phyloP scores from a whole-genome alignment of 2,797 vertebrate genomes.

The Parambassis ranga region DNA sequence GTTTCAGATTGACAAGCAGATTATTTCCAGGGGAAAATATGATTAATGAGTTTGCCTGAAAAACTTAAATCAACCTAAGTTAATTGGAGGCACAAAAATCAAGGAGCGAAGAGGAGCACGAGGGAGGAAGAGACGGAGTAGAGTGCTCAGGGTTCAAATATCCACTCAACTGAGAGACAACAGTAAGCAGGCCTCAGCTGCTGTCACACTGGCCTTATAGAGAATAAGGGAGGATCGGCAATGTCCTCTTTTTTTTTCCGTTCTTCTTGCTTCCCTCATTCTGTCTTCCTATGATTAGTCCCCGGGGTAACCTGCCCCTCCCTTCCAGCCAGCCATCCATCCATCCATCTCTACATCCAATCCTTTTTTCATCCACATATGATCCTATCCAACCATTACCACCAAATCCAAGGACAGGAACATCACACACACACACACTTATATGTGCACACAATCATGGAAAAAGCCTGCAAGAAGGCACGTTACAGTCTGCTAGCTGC shows the following conservation, averaged over 20 bases:
- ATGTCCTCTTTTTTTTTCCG: slow-evolving; percentile 24
- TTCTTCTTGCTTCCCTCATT: slow-evolving; percentile 55
- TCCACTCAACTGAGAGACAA: slow-evolving; percentile 85
- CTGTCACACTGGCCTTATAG: slow-evolving; percentile 60
- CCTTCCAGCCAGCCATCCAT: slow-evolving; percentile 24
- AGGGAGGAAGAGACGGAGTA: slow-evolving; percentile 2
- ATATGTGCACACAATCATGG: slow-evolving; percentile 21
- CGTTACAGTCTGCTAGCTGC: slow-evolving; percentile 58
- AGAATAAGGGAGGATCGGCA: slow-evolving; percentile 31
- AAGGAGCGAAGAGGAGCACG: slow-evolving; percentile 7
- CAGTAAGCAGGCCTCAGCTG: slow-evolving; percentile 68
- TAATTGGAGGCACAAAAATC: slow-evolving; percentile 76
- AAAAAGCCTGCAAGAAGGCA: slow-evolving; percentile 42
- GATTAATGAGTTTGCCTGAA: slow-evolving; percentile 79
- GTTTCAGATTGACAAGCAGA: slow-evolving; percentile 70
- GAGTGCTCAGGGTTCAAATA: slow-evolving; percentile 78
- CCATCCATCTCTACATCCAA: slow-evolving; percentile 24
- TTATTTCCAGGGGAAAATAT: slow-evolving; percentile 76
- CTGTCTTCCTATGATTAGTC: slow-evolving; percentile 58
- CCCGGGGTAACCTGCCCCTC: slow-evolving; percentile 38
- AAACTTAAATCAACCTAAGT: slow-evolving; percentile 87
- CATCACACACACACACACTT: slow-evolving; percentile 17
- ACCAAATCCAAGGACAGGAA: slow-evolving; percentile 53
- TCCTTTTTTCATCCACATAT: slow-evolving; percentile 49
- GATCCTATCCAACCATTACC: slow-evolving; percentile 48